These are phyloP conservation scores for Xyrichtys novacula DNA, from an alignment of 2,797 vertebrate species.

Conservation along the genomic window DNA sequence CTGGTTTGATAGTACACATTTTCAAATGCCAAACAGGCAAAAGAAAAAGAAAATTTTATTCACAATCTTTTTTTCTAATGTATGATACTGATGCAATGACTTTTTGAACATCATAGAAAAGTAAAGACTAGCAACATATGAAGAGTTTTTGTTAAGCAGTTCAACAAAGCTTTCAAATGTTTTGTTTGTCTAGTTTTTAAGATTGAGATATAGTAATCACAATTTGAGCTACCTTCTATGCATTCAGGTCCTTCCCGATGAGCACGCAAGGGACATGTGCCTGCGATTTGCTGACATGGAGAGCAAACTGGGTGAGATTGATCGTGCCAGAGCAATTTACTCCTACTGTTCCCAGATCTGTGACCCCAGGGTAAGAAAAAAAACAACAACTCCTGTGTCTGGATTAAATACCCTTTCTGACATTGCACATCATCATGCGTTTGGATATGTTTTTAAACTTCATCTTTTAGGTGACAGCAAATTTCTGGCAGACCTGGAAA, in stretches of 20 bases:
- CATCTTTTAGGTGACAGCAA: slow-evolving; percentile 86
- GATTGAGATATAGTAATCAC: too few relatives aligned
- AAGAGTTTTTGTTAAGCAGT: too few relatives aligned
- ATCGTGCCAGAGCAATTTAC: slow-evolving; percentile 93
- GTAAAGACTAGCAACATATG: too few relatives aligned
- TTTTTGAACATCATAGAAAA: too few relatives aligned
- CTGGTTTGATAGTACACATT: neutral
- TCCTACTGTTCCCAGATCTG: slow-evolving; percentile 97
- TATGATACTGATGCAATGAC: too few relatives aligned
- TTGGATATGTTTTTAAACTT: slow-evolving; percentile 1
- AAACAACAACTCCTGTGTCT: neutral
- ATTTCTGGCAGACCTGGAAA: slow-evolving; percentile 96
- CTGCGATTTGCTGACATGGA: slow-evolving; percentile 97
- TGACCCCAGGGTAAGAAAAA: slow-evolving; percentile 89
- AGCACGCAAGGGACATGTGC: slow-evolving; percentile 94
- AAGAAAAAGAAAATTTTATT: too few relatives aligned
- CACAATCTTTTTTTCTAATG: too few relatives aligned
- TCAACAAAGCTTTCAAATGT: too few relatives aligned
- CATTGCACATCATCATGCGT: neutral
- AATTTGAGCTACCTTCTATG: neutral
- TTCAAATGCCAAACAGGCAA: neutral
- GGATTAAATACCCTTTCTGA: neutral
- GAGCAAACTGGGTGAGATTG: slow-evolving; percentile 95
- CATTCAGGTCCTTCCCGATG: slow-evolving; percentile 90
- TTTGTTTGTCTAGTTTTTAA: too few relatives aligned